These are phyloP conservation scores for Tortrix viridana DNA, from an alignment of 2,888 invertebrate genomes.

Conservation along the genomic window DNA sequence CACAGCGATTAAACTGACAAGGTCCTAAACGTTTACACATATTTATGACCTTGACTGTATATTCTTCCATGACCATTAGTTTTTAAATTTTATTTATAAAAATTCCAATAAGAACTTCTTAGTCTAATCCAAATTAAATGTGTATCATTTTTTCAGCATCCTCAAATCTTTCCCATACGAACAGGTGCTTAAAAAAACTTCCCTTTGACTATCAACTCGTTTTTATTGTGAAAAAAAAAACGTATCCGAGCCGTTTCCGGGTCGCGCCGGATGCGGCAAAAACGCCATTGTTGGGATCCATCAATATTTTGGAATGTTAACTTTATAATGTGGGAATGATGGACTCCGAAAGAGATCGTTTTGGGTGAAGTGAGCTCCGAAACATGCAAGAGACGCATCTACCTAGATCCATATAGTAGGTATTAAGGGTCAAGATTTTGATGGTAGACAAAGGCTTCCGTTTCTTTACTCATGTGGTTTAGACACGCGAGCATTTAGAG, in stretches of 20 bases:
- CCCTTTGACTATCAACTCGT: conserved; percentile 69
- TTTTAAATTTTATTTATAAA: not conserved
- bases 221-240: conserved; percentile 66
- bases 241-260: conserved; percentile 78
- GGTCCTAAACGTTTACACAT: too few species aligned
- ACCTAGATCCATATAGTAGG: too few species aligned
- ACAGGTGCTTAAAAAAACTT: conserved; percentile 77
- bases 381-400: too few species aligned
- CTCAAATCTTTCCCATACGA: conserved; percentile 61
- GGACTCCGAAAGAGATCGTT: conserved; percentile 12
- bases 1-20: too few species aligned
- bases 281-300: conserved; percentile 59
- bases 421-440: too few species aligned
- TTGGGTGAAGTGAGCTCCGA: not conserved
- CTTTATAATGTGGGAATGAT: conserved; percentile 55
- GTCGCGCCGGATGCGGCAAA: conserved; percentile 61
- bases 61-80: not conserved
- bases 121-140: conserved; percentile 45
- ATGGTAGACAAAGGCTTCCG: too few species aligned
- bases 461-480: too few species aligned
- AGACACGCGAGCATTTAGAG: too few species aligned
- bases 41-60: too few species aligned
- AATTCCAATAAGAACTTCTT: conserved; percentile 30
- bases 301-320: conserved; percentile 63
- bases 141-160: conserved; percentile 57